Evolutionary conservation across 2,113 vertebrate species (phyloP).

Genomic region (Melozone crissalis): DNA sequence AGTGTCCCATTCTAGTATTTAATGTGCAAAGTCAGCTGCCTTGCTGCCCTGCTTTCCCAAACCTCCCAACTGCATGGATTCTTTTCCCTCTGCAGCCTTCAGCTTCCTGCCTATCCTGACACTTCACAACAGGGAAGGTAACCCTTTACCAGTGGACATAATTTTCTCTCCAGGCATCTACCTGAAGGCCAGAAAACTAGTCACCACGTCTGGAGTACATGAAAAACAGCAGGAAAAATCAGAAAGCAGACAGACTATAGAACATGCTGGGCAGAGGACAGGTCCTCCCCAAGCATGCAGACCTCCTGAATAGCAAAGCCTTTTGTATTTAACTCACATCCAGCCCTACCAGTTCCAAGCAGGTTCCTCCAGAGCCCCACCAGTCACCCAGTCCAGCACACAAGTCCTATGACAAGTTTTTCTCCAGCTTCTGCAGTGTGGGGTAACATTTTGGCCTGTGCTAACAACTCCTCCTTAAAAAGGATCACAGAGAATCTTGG

Average conservation of each 20-base stretch:
- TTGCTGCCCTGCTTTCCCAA: not conserved
- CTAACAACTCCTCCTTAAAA: not conserved
- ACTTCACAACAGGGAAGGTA: not conserved
- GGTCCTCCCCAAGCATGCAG: not conserved
- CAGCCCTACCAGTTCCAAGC: not conserved
- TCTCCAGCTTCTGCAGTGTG: not conserved
- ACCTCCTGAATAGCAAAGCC: not conserved
- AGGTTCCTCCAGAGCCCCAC: not conserved
- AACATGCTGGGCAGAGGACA: not conserved
- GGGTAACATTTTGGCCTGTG: not conserved
- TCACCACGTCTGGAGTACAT: not conserved
- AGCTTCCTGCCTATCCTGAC: not conserved
- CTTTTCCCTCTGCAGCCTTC: not conserved
- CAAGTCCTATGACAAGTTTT: not conserved
- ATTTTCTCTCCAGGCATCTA: not conserved
- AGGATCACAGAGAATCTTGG: not conserved
- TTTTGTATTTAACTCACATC: not conserved
- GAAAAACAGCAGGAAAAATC: not conserved
- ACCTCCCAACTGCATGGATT: not conserved
- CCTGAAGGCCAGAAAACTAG: not conserved
- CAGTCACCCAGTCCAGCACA: not conserved
- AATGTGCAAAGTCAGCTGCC: not conserved
- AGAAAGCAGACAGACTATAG: not conserved
- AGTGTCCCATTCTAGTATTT: not conserved
- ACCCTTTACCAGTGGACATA: not conserved